These are phyloP conservation scores for Danio kyathit DNA, from an alignment of 2,797 vertebrate genomes.

Conservation along the genomic window DNA sequence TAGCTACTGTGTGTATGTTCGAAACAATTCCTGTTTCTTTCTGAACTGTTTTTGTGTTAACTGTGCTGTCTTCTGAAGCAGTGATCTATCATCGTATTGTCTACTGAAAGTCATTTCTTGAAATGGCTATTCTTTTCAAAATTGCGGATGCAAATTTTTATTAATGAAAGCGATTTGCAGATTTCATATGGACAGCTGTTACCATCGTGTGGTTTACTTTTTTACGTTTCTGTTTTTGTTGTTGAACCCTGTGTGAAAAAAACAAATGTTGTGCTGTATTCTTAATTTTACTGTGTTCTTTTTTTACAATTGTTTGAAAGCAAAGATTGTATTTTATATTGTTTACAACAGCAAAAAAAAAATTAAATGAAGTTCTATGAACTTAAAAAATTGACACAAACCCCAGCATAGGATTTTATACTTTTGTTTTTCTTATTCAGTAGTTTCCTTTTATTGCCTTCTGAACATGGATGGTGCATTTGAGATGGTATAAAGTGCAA, in stretches of 20 bases:
- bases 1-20: slow-evolving; percentile 36
- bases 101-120: slow-evolving; percentile 30
- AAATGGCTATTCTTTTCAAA: slow-evolving; percentile 33
- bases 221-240: neutral
- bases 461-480: slow-evolving; percentile 38
- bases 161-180: neutral
- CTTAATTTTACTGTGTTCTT: slow-evolving; percentile 12
- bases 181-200: slow-evolving; percentile 23
- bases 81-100: neutral
- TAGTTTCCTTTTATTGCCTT: slow-evolving; percentile 15
- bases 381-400: slow-evolving; percentile 26
- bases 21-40: slow-evolving; percentile 31
- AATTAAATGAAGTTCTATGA: slow-evolving; percentile 53
- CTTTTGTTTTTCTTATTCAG: slow-evolving; percentile 15
- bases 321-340: slow-evolving; percentile 43
- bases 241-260: neutral
- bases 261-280: slow-evolving; percentile 20
- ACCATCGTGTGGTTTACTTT: neutral
- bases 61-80: neutral
- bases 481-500: slow-evolving; percentile 40
- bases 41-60: neutral
- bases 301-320: slow-evolving; percentile 20
- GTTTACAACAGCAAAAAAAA: slow-evolving; percentile 51
- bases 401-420: slow-evolving; percentile 34
- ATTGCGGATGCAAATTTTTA: slow-evolving; percentile 34